Base-by-base conservation (phyloP, 2,797 vertebrate species). In the Semotilus atromaculatus region DNA sequence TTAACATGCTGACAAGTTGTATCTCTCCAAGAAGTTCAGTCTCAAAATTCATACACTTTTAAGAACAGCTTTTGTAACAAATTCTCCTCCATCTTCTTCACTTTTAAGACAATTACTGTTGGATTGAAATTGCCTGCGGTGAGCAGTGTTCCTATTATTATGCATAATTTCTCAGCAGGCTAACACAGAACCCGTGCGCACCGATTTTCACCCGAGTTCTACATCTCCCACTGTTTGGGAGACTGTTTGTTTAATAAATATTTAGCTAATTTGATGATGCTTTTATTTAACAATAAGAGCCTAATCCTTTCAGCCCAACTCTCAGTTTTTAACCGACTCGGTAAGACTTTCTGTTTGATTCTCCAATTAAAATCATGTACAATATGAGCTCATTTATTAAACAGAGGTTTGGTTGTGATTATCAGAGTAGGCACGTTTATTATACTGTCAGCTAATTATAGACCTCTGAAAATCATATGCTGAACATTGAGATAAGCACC, bases 361-460 rank as follows among this genome's bases (percentile, higher is more conserved):
- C 29, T 77, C 31, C 31, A 66, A 8, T 19, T 34, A 29, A 72
- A 19, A 48, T 29, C 9, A 31, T 79, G 60, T 23, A 62, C 76
- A 66, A 31, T 62, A 45, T 71, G 72, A 76, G 53, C 58, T 74
- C 38, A n/a, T 70, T 73, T 76, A 62, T 86, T 72, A 40, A 78
- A 53, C 40, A 62, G 7, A 82, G 3, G 21, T 84, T 89, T 90
- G 90, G 91, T 90, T 91, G 89, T 80, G 71, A 51, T 40, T 77
- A 72, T 88, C n/a, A 43, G 60, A 60, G n/a, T 62, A 86, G 80
- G 76, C 85, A 90, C 79, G 88, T 86, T 84, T 88, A 51, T 87
- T 78, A 89, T 60, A 34, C 38, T 80, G 84, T 79, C 80, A 80
- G 68, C 86, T 91, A 90, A 94, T 93, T 93, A 91, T 85, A 89